These are phyloP conservation scores for Oceanodroma leucorhoa DNA, from an alignment of 2,797 vertebrate species.

Conservation along the genomic window DNA sequence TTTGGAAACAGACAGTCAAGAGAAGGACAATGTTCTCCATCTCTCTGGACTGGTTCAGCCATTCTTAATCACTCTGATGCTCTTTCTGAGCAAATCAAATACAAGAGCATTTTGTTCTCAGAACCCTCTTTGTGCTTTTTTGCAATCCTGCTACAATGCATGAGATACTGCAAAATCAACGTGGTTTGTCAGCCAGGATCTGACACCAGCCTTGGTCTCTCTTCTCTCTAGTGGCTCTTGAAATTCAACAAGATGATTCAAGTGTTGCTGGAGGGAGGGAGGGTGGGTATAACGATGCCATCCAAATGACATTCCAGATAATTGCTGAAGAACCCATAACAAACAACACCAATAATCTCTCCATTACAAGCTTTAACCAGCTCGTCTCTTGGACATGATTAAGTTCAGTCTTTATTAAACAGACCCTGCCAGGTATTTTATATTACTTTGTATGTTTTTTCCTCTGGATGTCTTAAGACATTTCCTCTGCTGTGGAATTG, in stretches of 20 bases:
- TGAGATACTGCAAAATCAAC: not conserved
- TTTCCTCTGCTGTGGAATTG: not conserved
- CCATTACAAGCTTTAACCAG: constrained; percentile 55
- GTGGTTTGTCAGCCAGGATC: constrained; percentile 12
- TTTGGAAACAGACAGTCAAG: not conserved
- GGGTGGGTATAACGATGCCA: not conserved
- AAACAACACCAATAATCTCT: constrained; percentile 54
- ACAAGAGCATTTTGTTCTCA: not conserved
- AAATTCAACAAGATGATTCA: constrained; percentile 46
- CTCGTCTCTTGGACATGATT: constrained; percentile 26
- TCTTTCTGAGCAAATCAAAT: not conserved
- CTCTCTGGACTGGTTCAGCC: not conserved
- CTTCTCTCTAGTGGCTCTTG: constrained; percentile 37
- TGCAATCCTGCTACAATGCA: not conserved
- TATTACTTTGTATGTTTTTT: not conserved
- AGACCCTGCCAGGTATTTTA: not conserved
- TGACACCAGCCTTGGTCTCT: not conserved
- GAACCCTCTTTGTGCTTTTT: not conserved
- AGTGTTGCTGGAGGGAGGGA: constrained; percentile 26
- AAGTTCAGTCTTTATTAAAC: constrained; percentile 31
- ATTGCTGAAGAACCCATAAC: constrained; percentile 49
- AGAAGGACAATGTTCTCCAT: not conserved
- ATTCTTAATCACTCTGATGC: not conserved
- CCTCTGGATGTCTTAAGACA: not conserved
- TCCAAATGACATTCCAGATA: constrained; percentile 36